A percentile compares a stretch with the other conserved stretches of the same genome.
Conservation (phyloP, 1,140 invertebrate genomes). For the Cydia splendana region DNA sequence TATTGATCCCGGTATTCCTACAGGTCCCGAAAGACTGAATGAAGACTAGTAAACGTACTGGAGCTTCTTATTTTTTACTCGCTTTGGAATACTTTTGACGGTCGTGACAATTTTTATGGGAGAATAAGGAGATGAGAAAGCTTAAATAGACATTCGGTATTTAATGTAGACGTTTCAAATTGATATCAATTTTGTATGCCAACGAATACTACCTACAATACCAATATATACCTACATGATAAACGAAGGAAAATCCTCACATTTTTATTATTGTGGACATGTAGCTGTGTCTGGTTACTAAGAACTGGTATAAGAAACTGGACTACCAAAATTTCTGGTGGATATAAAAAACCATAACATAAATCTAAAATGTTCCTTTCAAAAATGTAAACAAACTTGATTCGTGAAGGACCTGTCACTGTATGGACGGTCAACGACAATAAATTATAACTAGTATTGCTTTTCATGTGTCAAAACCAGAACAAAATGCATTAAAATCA, state of each 20-base stretch:
- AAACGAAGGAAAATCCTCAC: too few relatives aligned
- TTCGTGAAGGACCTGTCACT: background rate
- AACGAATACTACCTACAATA: too few relatives aligned
- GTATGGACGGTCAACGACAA: background rate
- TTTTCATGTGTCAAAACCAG: background rate
- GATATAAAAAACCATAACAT: too few relatives aligned
- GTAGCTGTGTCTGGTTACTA: too few relatives aligned
- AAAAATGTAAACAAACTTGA: constrained; percentile 3
- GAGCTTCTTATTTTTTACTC: background rate
- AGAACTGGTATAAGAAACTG: too few relatives aligned
- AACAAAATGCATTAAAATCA: background rate
- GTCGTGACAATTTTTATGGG: background rate
- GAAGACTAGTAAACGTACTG: constrained; percentile 12
- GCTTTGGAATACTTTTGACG: background rate
- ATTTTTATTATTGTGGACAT: too few relatives aligned
- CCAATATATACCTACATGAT: too few relatives aligned
- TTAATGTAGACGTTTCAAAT: too few relatives aligned
- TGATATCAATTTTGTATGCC: too few relatives aligned
- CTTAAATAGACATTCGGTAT: too few relatives aligned
- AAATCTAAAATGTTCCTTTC: background rate
- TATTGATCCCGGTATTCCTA: constrained; percentile 8
- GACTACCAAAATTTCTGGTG: too few relatives aligned
- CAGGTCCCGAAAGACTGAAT: background rate
- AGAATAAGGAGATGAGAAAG: background rate
- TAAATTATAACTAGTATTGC: constrained; percentile 12